Evolutionary conservation across 2,113 vertebrate genomes (phyloP).

Genomic region (Leptosomus discolor): DNA sequence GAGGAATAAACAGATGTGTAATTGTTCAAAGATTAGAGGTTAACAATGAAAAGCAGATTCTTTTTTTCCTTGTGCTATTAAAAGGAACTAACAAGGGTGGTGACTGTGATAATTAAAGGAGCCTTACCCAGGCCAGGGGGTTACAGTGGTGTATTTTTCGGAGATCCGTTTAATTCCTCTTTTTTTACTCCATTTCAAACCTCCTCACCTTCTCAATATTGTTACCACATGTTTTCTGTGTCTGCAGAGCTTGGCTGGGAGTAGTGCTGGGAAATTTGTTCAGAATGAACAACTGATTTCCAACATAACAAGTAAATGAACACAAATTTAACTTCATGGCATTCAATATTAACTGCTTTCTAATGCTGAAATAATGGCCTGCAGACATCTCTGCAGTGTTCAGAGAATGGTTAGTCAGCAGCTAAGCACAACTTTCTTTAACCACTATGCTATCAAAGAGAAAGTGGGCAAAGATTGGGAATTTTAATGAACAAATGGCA

Average conservation of each 20-base stretch:
- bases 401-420: slow-evolving; percentile 60
- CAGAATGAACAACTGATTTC: slow-evolving; percentile 25
- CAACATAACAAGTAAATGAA: slow-evolving; percentile 27
- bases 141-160: background rate
- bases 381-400: slow-evolving; percentile 33
- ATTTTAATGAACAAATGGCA: slow-evolving; percentile 65
- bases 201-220: background rate
- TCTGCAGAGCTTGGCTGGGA: background rate
- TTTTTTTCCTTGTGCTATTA: background rate
- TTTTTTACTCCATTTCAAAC: background rate
- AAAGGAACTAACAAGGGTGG: background rate
- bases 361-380: slow-evolving; percentile 54
- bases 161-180: background rate
- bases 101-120: slow-evolving; percentile 17
- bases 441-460: slow-evolving; percentile 43
- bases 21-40: slow-evolving; percentile 28
- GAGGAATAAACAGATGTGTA: slow-evolving; percentile 11
- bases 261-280: background rate
- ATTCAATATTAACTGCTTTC: slow-evolving; percentile 55
- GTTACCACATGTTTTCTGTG: background rate
- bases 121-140: background rate
- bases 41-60: slow-evolving; percentile 36
- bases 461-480: slow-evolving; percentile 62
- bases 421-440: slow-evolving; percentile 41
- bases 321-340: slow-evolving; percentile 42